Conservation (phyloP, 1,140 invertebrate genomes). For the Euschistus heros region DNA sequence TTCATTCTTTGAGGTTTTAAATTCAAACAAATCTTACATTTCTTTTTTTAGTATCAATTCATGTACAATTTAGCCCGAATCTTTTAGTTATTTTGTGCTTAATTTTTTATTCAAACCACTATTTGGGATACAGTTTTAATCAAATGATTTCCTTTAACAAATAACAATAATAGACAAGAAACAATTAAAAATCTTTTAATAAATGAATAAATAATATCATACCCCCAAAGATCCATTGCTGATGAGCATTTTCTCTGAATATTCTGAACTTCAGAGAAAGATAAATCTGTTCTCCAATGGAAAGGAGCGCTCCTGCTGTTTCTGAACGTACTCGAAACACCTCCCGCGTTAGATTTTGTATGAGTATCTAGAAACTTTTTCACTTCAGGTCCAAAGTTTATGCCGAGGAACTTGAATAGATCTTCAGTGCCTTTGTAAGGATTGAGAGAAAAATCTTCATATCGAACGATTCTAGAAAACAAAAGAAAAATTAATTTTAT, state of each 20-base stretch:
- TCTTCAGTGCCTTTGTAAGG: conserved; percentile 56
- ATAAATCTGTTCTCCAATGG: conserved; percentile 66
- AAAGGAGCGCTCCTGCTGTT: conserved; percentile 73
- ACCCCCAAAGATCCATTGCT: conserved; percentile 76
- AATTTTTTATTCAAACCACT: not conserved
- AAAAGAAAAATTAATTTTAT: conserved; percentile 5
- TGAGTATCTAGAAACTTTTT: conserved; percentile 66
- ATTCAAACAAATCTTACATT: too few relatives aligned
- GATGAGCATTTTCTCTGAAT: conserved; percentile 53
- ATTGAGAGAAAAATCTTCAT: conserved; percentile 72
- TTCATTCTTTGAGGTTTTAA: too few relatives aligned
- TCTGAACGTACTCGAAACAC: conserved; percentile 70
- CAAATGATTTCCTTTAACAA: not conserved
- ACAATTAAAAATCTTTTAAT: too few relatives aligned
- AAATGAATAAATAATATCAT: conserved; percentile 33
- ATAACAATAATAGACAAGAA: not conserved
- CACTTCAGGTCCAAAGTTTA: conserved; percentile 57
- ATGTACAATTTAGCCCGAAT: too few relatives aligned
- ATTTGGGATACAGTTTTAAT: not conserved
- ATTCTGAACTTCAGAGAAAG: conserved; percentile 50
- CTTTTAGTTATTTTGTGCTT: not conserved
- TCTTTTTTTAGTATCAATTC: too few relatives aligned
- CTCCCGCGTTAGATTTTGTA: conserved; percentile 63
- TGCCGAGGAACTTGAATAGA: conserved; percentile 64
- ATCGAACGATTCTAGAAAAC: conserved; percentile 57